These are phyloP conservation scores for Phyllostomus hastatus DNA, from an alignment of 2,113 vertebrate species.

Conservation along the genomic window DNA sequence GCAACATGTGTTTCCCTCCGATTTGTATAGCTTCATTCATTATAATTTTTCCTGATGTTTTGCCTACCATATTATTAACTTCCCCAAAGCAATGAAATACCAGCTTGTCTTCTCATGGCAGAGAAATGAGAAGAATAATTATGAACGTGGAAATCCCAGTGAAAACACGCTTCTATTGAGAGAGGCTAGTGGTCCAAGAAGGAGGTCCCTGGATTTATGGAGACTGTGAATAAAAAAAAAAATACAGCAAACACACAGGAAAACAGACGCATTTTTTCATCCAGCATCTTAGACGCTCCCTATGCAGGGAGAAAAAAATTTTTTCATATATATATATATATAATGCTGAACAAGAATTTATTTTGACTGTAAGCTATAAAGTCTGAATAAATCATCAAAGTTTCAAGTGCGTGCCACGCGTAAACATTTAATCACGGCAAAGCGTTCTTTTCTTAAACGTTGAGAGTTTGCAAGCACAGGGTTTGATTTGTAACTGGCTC, in stretches of 20 bases:
- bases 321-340: constrained; percentile 53
- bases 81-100: constrained; percentile 87
- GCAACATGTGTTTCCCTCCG: constrained; percentile 82
- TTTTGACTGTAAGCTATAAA: constrained; percentile 73
- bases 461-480: constrained; percentile 70
- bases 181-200: constrained; percentile 81
- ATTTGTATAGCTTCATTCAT: constrained; percentile 89
- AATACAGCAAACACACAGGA: constrained; percentile 76
- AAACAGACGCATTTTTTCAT: constrained; percentile 82
- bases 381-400: constrained; percentile 74
- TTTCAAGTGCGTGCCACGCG: constrained; percentile 68
- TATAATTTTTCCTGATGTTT: constrained; percentile 90
- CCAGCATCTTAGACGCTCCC: constrained; percentile 72
- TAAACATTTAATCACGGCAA: constrained; percentile 78
- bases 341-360: constrained; percentile 73
- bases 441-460: constrained; percentile 79
- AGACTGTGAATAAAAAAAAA: constrained; percentile 79
- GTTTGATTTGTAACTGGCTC: constrained; percentile 76
- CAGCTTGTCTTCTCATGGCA: constrained; percentile 84
- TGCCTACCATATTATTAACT: constrained; percentile 89
- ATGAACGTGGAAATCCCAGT: constrained; percentile 88
- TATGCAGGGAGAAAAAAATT: constrained; percentile 73
- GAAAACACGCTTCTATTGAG: constrained; percentile 87
- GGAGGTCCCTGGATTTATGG: constrained; percentile 83
- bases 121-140: constrained; percentile 87